Base-by-base conservation (phyloP, 2,888 invertebrate genomes). In the Scaptodrosophila latifasciaeformis region DNA sequence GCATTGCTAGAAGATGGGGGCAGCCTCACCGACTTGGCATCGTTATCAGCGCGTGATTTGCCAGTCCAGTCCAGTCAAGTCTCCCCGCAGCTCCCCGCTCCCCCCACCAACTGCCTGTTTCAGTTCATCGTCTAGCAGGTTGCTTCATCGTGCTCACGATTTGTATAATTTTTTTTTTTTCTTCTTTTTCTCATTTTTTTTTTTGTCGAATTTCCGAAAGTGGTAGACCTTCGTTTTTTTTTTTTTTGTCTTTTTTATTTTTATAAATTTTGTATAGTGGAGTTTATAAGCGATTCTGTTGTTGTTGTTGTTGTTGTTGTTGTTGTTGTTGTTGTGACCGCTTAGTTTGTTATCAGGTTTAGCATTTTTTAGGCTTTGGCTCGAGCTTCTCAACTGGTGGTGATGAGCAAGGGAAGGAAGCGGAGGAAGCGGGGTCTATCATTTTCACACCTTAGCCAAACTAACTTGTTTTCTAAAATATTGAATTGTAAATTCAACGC, bases 161-260 rank as follows among this genome's bases (percentile, higher is more conserved):
- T 67, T 69, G 56, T 44, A 30, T 44, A n/a, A n/a, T n/a, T n/a
- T n/a, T n/a, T n/a, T n/a, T n/a, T n/a, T n/a, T n/a, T n/a, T n/a
- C n/a, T n/a, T n/a, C n/a, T n/a, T n/a, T n/a, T n/a, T n/a, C n/a
- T n/a, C n/a, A n/a, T 52, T 58, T 39, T 48, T 31, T 31, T 51
- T 49, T 27, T 35, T 52, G 61, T 71, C 69, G 72, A 72, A 65
- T 76, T 79, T 80, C 81, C 59, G 81, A 81, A 81, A 81, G 81
- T 81, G 74, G 81, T 70, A 82, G 81, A 82, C 81, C 81, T 81
- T 81, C 81, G 62, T 74, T 66, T 75, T 34, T 13, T 34, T 34
- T 34, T 34, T 34, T 13, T 34, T 34, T 34, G 12, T 34, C 15
- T 34, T n/a, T n/a, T n/a, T n/a, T n/a, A n/a, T 55, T 56, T 49